These are phyloP conservation scores for Scolopax rusticola DNA, from an alignment of 2,797 vertebrate genomes.

Conservation along the genomic window DNA sequence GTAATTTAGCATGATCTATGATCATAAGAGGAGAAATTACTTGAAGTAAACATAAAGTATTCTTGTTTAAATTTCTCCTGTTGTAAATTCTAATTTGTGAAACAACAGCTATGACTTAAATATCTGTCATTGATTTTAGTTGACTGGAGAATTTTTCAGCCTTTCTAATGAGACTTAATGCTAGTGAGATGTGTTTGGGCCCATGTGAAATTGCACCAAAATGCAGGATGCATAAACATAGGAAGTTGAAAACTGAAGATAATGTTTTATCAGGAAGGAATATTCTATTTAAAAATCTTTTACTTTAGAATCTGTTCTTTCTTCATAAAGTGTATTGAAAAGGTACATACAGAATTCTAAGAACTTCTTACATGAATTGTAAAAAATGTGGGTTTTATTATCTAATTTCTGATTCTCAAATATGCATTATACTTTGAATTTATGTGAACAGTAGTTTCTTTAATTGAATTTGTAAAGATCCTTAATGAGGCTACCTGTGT, in stretches of 20 bases:
- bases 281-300: background rate
- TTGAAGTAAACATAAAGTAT: background rate
- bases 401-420: background rate
- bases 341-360: background rate
- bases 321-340: background rate
- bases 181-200: background rate
- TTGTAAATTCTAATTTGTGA: background rate
- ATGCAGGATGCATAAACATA: background rate
- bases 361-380: background rate
- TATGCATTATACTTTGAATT: background rate
- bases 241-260: background rate
- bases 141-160: background rate
- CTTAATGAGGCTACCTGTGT: background rate
- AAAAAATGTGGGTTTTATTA: too few relatives aligned
- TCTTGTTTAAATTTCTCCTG: background rate
- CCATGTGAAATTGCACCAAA: background rate
- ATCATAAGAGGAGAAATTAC: background rate
- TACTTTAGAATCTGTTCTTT: background rate
- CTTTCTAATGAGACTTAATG: background rate
- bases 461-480: too few relatives aligned
- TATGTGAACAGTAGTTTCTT: background rate
- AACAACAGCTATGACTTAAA: background rate
- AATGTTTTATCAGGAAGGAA: background rate
- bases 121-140: background rate
- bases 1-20: background rate